phyloP scores from a whole-genome alignment of 2,797 vertebrate genomes.

The Coranthus polyacanthus region DNA sequence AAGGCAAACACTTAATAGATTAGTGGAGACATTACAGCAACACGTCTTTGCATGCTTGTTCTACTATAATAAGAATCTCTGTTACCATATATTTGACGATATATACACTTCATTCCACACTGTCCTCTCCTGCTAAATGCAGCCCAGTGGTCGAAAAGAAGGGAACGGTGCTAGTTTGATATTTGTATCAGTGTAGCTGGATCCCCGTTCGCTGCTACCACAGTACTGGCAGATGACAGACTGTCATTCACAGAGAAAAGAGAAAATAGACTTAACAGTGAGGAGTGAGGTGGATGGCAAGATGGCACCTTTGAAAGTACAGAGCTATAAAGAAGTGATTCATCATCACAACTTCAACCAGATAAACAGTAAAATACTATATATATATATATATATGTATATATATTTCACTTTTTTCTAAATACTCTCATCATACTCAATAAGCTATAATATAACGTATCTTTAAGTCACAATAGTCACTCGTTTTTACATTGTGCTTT shows the following conservation, averaged over 20 bases:
- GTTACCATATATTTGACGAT: slow-evolving; percentile 27
- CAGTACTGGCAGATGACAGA: slow-evolving; percentile 38
- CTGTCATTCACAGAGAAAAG: slow-evolving; percentile 41
- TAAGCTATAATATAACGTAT: slow-evolving; percentile 44
- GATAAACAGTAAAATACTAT: slow-evolving; percentile 49
- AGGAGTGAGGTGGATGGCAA: slow-evolving; percentile 36
- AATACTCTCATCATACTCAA: slow-evolving; percentile 53
- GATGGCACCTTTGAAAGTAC: slow-evolving; percentile 59
- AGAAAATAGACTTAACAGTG: slow-evolving; percentile 39
- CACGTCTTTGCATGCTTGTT: slow-evolving; percentile 47
- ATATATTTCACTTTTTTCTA: slow-evolving; percentile 21
- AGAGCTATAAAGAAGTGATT: slow-evolving; percentile 48
- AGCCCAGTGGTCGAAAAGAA: slow-evolving; percentile 52
- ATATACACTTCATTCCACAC: slow-evolving; percentile 24
- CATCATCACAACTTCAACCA: slow-evolving; percentile 53
- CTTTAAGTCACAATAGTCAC: slow-evolving; percentile 69
- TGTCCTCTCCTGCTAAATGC: slow-evolving; percentile 55
- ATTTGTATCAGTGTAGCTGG: slow-evolving; percentile 51
- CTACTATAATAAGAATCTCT: slow-evolving; percentile 29
- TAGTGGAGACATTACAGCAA: slow-evolving; percentile 25
- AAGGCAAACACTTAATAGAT: slow-evolving; percentile 20
- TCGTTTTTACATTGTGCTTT: slow-evolving; percentile 80
- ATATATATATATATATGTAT: slow-evolving; percentile 25
- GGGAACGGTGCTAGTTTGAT: slow-evolving; percentile 19
- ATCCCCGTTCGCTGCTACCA: slow-evolving; percentile 40